phyloP scores from a whole-genome alignment of 2,113 vertebrate species.

The Puntigrus tetrazona region DNA sequence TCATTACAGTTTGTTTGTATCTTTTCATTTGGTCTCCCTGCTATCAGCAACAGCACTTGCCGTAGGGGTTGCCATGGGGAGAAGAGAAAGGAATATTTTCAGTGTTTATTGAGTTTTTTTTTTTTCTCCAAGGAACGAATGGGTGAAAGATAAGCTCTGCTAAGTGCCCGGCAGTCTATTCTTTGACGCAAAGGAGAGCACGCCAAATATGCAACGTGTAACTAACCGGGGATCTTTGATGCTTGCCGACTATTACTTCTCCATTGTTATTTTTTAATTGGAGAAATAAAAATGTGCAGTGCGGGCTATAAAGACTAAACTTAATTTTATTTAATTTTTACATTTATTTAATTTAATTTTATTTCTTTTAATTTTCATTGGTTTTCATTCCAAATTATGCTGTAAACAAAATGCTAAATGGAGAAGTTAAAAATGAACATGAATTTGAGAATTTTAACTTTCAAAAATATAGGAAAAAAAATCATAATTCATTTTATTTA shows the following conservation, averaged over 20 bases:
- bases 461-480: neutral
- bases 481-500: neutral
- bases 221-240: slow-evolving; percentile 39
- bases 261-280: neutral
- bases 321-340: too few species aligned
- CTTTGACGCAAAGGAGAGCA: neutral
- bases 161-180: slow-evolving; percentile 26
- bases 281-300: neutral
- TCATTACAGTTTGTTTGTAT: slow-evolving; percentile 39
- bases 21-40: neutral
- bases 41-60: slow-evolving; percentile 7
- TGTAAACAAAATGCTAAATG: neutral
- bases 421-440: too few species aligned
- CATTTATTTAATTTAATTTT: too few species aligned
- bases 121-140: neutral
- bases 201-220: slow-evolving; percentile 31
- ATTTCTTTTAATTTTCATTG: neutral
- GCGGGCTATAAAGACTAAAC: too few species aligned
- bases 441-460: neutral
- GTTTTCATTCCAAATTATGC: neutral
- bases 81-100: neutral
- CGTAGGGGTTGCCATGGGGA: neutral
- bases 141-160: slow-evolving; percentile 31
- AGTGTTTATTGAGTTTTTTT: neutral
- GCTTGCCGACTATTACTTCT: neutral